Percentiles rank a stretch among this genome's conserved stretches.
Evolutionary conservation across 2,888 invertebrate species (phyloP).

Genomic region (Pilophorus perplexus): DNA sequence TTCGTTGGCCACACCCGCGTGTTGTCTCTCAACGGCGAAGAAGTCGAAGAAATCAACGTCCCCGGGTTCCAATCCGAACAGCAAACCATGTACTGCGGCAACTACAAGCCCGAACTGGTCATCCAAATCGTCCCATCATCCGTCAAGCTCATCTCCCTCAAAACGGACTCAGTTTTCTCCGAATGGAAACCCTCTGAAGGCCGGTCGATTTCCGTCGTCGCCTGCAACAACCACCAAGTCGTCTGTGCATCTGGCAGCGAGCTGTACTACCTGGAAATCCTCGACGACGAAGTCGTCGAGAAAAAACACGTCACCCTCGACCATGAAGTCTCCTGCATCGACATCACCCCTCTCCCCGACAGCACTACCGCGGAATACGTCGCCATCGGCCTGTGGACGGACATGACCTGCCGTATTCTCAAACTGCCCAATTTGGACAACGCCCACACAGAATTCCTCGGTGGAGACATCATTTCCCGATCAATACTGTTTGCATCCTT

Average conservation of each 20-base stretch:
- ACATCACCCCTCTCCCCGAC: constrained; percentile 71
- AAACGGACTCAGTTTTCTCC: constrained; percentile 53
- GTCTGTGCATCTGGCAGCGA: constrained; percentile 85
- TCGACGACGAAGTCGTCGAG: constrained; percentile 62
- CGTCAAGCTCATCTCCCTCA: constrained; percentile 68
- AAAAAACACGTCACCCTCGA: constrained; percentile 72
- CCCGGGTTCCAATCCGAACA: constrained; percentile 86
- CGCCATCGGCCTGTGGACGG: constrained; percentile 95
- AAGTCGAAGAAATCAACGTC: constrained; percentile 96
- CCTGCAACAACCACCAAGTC: constrained; percentile 72
- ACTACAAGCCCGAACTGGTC: constrained; percentile 80
- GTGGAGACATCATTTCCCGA: constrained; percentile 94
- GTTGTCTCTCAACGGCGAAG: constrained; percentile 85
- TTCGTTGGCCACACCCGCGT: constrained; percentile 97
- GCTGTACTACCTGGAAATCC: constrained; percentile 76
- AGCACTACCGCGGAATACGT: constrained; percentile 67
- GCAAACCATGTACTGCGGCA: constrained; percentile 92
- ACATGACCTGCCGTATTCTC: constrained; percentile 87
- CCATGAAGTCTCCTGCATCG: constrained; percentile 94
- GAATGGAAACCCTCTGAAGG: constrained; percentile 70
- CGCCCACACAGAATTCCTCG: constrained; percentile 81
- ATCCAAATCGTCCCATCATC: constrained; percentile 72
- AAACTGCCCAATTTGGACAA: constrained; percentile 75
- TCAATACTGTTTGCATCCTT: constrained; percentile 92
- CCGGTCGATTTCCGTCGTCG: constrained; percentile 81